Conservation (phyloP, 2,888 invertebrate genomes). For the Parasteatoda lunata region DNA sequence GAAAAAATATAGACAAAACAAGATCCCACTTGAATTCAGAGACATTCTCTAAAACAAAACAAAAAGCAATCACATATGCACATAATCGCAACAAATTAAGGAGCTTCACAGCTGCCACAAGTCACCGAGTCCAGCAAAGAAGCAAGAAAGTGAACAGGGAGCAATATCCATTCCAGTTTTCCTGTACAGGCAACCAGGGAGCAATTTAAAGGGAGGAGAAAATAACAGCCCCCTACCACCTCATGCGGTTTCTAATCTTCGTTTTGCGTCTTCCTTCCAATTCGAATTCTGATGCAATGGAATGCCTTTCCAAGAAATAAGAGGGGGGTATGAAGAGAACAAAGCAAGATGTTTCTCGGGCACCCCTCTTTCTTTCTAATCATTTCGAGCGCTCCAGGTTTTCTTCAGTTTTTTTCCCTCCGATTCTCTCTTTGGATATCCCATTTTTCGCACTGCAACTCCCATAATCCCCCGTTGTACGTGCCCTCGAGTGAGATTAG, state of each 20-base stretch:
- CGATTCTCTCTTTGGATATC: neutral
- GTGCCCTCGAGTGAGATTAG: slow-evolving; percentile 32
- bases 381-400: neutral
- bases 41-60: too few species aligned
- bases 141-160: neutral
- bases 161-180: neutral
- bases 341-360: neutral
- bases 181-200: slow-evolving; percentile 9
- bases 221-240: slow-evolving; percentile 6
- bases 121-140: neutral
- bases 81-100: neutral
- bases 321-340: neutral
- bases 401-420: neutral
- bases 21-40: too few species aligned
- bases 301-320: neutral
- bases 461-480: slow-evolving; percentile 11
- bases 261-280: slow-evolving; percentile 1
- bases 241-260: slow-evolving; percentile 53
- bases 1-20: too few species aligned
- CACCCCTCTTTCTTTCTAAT: neutral
- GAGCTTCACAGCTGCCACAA: neutral
- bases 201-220: slow-evolving; percentile 21
- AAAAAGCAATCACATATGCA: neutral
- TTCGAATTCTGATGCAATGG: neutral
- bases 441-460: slow-evolving; percentile 7